Evolutionary conservation across 2,797 vertebrate genomes (phyloP), one percentile per base, ranked within the genome.

Genomic region (Naso thynnoides): DNA sequence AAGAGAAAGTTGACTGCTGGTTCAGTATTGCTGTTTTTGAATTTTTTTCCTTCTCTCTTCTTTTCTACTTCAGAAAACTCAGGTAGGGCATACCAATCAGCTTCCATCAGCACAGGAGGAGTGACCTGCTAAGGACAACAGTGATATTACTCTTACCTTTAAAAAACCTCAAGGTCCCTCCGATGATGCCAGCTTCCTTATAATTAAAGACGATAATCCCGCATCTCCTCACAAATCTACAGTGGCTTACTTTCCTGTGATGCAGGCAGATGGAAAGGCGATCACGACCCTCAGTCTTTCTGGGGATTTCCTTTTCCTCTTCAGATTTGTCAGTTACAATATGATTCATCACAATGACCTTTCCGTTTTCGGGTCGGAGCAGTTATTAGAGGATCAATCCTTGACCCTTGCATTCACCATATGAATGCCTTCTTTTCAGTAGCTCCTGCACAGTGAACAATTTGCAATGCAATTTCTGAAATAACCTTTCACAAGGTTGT

Each of bases 281-380:
- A 89, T 90, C 78, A 63, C 41, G 36, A 57, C 67, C 62, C 82
- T 87, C 78, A 72, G 87, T 90, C 82, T 70, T 85, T 48, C 24
- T 6, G 10, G 38, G 65, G 76, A 90, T 87, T 88, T 89, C 66
- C 68, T 80, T 41, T 5, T 18, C 50, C 73, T 65, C 80, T 21
- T 33, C 13, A 3, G 59, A 53, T 70, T 80, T 80, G 76, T 79
- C 80, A 52, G 26, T 61, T 64, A 55, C 41, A 41, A 47, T 70
- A 64, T 53, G 72, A 88, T 74, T 86, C 73, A 85, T 81, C 36
- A 41, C 71, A 41, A 33, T 83, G 84, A 90, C 87, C 86, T 90
- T 91, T 88, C 21, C 2, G 23, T 68, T 36, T 65, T 62, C 5
- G 8, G 70, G 31, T 19, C 53, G 31, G 52, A 62, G 63, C 19